These are phyloP conservation scores for Atrichornis clamosus DNA, from an alignment of 2,113 vertebrate genomes.

Conservation along the genomic window DNA sequence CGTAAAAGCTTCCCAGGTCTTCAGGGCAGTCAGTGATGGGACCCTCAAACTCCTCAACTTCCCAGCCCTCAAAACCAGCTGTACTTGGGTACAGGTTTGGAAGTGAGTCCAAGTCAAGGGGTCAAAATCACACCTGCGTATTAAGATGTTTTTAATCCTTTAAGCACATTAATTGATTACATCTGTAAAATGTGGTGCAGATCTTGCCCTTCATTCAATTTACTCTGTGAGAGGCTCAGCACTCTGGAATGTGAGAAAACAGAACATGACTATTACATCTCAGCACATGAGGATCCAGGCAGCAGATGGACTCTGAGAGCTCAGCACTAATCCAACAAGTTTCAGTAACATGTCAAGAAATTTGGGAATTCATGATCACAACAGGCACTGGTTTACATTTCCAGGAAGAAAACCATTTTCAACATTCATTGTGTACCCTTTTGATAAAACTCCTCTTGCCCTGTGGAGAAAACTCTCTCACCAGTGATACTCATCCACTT, in stretches of 20 bases:
- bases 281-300: background rate
- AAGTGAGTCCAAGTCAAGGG: background rate
- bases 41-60: fast-evolving
- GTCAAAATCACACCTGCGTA: background rate
- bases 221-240: background rate
- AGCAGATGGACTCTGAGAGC: conserved; percentile 1
- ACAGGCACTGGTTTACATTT: background rate
- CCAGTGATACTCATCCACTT: background rate
- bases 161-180: background rate
- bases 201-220: background rate
- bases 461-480: background rate
- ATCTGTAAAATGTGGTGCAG: background rate
- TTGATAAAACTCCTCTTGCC: background rate
- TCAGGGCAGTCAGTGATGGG: background rate
- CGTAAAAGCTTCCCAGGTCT: background rate
- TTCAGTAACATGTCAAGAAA: background rate
- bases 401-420: background rate
- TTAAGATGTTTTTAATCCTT: background rate
- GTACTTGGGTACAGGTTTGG: background rate
- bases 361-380: background rate
- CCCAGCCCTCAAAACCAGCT: background rate
- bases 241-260: background rate
- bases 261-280: background rate
- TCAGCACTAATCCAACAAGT: background rate
- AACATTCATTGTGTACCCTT: background rate